phyloP scores from a whole-genome alignment of 2,113 vertebrate species.

The Noturus placidus region DNA sequence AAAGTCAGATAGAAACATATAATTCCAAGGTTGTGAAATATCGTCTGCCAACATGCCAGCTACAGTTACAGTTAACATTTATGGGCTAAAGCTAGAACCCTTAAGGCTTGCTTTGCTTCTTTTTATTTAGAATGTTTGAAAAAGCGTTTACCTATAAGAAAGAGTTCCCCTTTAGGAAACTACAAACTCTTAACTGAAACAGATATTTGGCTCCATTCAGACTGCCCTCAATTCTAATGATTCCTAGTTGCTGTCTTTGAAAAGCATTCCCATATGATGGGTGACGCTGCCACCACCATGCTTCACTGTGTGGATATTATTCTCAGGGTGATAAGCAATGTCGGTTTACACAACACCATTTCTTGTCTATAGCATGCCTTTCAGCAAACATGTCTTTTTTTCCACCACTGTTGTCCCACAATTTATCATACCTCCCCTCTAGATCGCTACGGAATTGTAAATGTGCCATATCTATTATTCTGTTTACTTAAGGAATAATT shows the following conservation, averaged over 20 bases:
- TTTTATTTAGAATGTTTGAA: too few relatives aligned
- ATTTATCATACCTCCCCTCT: not conserved
- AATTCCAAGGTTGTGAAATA: not conserved
- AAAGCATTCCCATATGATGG: not conserved
- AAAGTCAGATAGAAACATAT: not conserved
- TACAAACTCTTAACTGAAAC: not conserved
- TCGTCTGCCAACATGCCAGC: not conserved
- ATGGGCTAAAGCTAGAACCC: not conserved
- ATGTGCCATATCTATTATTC: not conserved
- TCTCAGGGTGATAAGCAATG: not conserved
- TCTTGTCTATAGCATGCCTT: not conserved
- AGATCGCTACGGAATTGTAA: not conserved
- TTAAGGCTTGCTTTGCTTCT: not conserved
- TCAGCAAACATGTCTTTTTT: not conserved
- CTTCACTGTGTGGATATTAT: not conserved
- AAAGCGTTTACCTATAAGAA: too few relatives aligned
- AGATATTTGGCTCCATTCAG: not conserved
- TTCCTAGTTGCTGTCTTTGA: not conserved
- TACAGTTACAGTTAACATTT: not conserved
- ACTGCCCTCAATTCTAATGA: not conserved
- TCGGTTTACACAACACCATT: not conserved
- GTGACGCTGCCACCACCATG: not conserved
- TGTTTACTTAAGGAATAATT: not conserved
- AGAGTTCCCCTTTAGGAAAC: not conserved
- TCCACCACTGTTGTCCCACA: not conserved